Base-by-base conservation (phyloP, 2,113 vertebrate species). In the Xenus cinereus region DNA sequence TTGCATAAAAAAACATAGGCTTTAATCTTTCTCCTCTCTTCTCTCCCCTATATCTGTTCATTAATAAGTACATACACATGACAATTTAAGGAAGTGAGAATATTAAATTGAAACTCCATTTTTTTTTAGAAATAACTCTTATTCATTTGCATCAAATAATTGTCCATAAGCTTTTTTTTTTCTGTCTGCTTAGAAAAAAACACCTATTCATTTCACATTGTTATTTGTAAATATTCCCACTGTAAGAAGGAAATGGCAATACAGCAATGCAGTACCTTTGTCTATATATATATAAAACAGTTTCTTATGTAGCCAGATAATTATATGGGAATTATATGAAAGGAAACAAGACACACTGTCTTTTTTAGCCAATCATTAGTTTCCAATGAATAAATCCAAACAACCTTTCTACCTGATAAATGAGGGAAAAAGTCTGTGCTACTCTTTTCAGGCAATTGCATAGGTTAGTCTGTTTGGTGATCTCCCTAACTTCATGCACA, bases 61-160 rank as follows among this genome's bases (percentile, higher is more conserved):
- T 63, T 81, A 63, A 50, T 14, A 63, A 26, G 27, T 24, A 77
- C 2, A 24, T 6, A 48, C 4, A 24, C 7, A 19, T 2, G 4
- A 24, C 21, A 39, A 72, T 68, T 59, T 72, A 63, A 69, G 57
- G 22, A 60, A 57, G 2, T 26, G 1, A 27, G 45, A 80, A 73
- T 67, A 66, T 14, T 3, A 67, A 75, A 63, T 2, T 54, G 30
- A 57, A 83, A 1, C 2, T 1, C 2, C 0, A 9, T 15, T 7
- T 28, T 30, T 21, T 66, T 87, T 35, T 22, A 14, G 16, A 60
- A 83, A 62, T 35, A 59, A 7, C 1, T 76, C 5, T 24, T 45
- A 60, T 8, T 72, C 5, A 33, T 80, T 63, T 53, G 2, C 8
- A 71, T 15, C 0, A 0, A 13, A 9, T 9, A 62, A 35, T 37